phyloP scores from a whole-genome alignment of 2,888 invertebrate species.

The Biston betularia region DNA sequence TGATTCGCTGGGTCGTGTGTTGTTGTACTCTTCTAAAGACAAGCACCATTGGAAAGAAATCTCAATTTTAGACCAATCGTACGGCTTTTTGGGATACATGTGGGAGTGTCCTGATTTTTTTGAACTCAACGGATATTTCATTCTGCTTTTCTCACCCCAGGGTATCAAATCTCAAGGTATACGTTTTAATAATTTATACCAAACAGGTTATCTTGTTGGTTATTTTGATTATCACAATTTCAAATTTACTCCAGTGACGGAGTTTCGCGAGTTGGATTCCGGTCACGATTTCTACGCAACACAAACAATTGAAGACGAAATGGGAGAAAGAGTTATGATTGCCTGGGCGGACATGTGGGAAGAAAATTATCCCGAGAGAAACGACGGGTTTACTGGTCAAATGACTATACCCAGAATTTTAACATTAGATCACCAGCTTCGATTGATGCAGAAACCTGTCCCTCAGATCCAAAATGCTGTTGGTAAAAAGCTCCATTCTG shows the following conservation, averaged over 20 bases:
- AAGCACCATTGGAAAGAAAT: slow-evolving; percentile 63
- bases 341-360: slow-evolving; percentile 83
- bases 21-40: slow-evolving; percentile 71
- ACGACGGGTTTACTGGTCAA: slow-evolving; percentile 73
- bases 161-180: slow-evolving; percentile 68
- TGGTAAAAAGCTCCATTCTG: slow-evolving; percentile 49
- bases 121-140: slow-evolving; percentile 63
- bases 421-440: slow-evolving; percentile 53
- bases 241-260: slow-evolving; percentile 56
- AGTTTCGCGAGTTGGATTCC: slow-evolving; percentile 68
- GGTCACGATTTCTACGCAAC: slow-evolving; percentile 81
- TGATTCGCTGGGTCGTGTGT: slow-evolving; percentile 61
- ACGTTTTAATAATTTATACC: slow-evolving; percentile 68
- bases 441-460: slow-evolving; percentile 65
- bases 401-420: slow-evolving; percentile 71
- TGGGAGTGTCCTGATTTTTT: slow-evolving; percentile 85
- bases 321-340: slow-evolving; percentile 63
- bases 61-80: slow-evolving; percentile 62
- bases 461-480: slow-evolving; percentile 50
- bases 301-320: slow-evolving; percentile 64
- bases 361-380: slow-evolving; percentile 65
- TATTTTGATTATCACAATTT: slow-evolving; percentile 65
- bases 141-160: slow-evolving; percentile 78
- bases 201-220: slow-evolving; percentile 78
- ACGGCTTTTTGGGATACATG: slow-evolving; percentile 73